Base-by-base conservation (phyloP, 2,113 vertebrate species). In the Onychostoma macrolepis region DNA sequence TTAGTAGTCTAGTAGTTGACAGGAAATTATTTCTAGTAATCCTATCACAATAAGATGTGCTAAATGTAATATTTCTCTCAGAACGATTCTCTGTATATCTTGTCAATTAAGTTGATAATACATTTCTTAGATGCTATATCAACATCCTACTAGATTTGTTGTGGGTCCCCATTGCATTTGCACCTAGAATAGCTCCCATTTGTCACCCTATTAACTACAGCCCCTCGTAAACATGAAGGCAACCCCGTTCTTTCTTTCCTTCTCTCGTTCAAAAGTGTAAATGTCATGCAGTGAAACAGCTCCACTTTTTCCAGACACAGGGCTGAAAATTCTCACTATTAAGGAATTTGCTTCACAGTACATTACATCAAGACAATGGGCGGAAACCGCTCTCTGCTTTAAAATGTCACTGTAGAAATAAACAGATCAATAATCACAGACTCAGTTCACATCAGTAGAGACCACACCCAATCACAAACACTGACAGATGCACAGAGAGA, bases 391-490 rank as follows among this genome's bases (percentile, higher is more conserved):
- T 58, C 30, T 58, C 4, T 58, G 33, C 53, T 80, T 41, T 61
- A 2, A 61, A 80, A 61, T 80, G 21, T 61, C 53, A 61, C 21
- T 56, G 19, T 72, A 80, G 53, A 80, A 33, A 80, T 61, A 41
- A n/a, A 80, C 0, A 8, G 12, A 80, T 36, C 10, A 56, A 36
- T 79, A 33, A 56, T 79, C 53, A 61, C 10, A 36, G 53, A 80
- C 33, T 79, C 45, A 10, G 48, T 36, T n/a, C 21, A 36, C 38
- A 58, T 56, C 28, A 36, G 76, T 56, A 38, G 6, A 61, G 78
- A 61, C 78, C 78, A 61, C 78, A 80, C 53, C 78, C 78, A 80
- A 61, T 61, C 53, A 41, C 21, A 48, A 48, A 61, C 53, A 38
- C 77, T 13, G 77, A 58, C 30, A 80, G 21, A 80, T 8, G 21